Percentiles rank a stretch among this genome's conserved stretches.
phyloP scores from a whole-genome alignment of 2,888 invertebrate genomes.

The Rhagonycha lutea region DNA sequence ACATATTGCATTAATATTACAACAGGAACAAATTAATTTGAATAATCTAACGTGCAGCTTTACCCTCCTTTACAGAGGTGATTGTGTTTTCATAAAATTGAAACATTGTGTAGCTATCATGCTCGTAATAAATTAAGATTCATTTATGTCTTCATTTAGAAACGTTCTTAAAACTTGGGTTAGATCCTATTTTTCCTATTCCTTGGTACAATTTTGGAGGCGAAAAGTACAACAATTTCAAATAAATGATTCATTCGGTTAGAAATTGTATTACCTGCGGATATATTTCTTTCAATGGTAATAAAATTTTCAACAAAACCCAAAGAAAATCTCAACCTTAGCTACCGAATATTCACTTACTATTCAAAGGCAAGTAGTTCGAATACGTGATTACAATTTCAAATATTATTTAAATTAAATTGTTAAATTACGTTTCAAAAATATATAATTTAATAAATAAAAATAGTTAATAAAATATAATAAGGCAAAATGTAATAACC shows the following conservation, averaged over 20 bases:
- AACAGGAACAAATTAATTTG: conserved; percentile 24
- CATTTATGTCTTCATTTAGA: not conserved
- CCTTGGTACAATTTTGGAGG: not conserved
- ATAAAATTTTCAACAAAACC: not conserved
- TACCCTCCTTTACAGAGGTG: not conserved
- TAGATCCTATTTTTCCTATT: not conserved
- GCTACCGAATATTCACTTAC: not conserved
- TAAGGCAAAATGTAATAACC: too few species aligned
- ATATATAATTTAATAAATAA: too few species aligned
- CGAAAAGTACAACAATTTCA: not conserved
- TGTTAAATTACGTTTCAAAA: not conserved
- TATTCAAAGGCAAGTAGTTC: not conserved
- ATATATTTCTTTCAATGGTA: not conserved
- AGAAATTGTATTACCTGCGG: not conserved
- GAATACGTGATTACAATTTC: not conserved
- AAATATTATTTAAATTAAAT: not conserved
- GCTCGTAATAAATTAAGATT: not conserved
- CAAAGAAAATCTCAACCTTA: not conserved
- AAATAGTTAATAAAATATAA: too few species aligned
- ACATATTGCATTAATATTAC: conserved; percentile 19
- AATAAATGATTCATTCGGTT: not conserved
- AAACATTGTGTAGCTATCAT: not conserved
- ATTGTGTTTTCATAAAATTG: not conserved
- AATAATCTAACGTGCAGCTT: conserved; percentile 9
- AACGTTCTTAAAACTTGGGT: not conserved